phyloP scores from a whole-genome alignment of 37 sponge, comb jelly and placozoan species.

The Agelas oroides region DNA sequence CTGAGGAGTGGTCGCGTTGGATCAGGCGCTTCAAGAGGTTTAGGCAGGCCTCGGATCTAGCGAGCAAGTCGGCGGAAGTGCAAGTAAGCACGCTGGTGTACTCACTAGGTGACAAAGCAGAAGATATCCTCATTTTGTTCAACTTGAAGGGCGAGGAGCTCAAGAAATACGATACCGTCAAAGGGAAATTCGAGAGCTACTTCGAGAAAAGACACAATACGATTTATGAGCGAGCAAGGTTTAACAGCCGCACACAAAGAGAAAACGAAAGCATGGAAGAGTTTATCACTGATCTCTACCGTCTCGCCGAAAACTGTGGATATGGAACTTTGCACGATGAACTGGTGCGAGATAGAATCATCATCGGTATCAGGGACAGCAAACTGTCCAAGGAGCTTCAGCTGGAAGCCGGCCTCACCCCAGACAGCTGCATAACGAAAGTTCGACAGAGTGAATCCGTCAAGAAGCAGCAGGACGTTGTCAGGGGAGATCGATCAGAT shows the following conservation, averaged over 20 bases:
- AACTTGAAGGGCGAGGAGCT: slow-evolving; percentile 11
- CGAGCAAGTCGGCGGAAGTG: neutral
- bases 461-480: no score
- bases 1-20: slow-evolving; percentile 57
- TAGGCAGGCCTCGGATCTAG: slow-evolving; percentile 21
- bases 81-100: slow-evolving; percentile 51
- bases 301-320: slow-evolving; percentile 34
- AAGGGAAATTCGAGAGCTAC: slow-evolving; percentile 15
- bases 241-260: slow-evolving; percentile 40
- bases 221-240: slow-evolving; percentile 44
- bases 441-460: neutral
- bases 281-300: slow-evolving; percentile 40
- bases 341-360: slow-evolving; percentile 39
- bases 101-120: slow-evolving; percentile 35
- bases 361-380: slow-evolving; percentile 26
- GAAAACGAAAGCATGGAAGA: slow-evolving; percentile 35
- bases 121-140: slow-evolving; percentile 40
- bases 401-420: slow-evolving; percentile 6
- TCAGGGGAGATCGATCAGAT: no score
- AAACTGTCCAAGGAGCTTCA: slow-evolving; percentile 34
- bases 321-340: slow-evolving; percentile 38
- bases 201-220: slow-evolving; percentile 26
- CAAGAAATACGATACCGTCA: slow-evolving; percentile 26
- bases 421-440: neutral
- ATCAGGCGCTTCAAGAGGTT: slow-evolving; percentile 48